These are phyloP conservation scores for Megalonaias nervosa DNA, from an alignment of 1,140 invertebrate genomes.

Conservation along the genomic window DNA sequence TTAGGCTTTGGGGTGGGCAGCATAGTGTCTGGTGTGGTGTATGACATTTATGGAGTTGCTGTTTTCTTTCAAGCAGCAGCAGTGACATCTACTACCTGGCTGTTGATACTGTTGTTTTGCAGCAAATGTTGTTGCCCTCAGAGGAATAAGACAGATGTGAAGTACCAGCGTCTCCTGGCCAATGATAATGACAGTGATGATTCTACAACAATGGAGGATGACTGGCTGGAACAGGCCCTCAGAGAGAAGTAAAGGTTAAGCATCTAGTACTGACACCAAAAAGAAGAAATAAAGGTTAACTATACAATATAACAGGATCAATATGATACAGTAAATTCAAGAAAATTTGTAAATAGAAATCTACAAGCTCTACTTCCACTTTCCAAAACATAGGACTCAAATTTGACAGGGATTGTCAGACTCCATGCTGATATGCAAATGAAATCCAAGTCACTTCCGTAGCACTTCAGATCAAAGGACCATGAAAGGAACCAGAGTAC, in stretches of 20 bases:
- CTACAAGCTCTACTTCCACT: too few relatives aligned
- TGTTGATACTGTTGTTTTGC: constrained; percentile 52
- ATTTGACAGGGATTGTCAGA: too few relatives aligned
- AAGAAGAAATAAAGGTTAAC: too few relatives aligned
- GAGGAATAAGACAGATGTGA: constrained; percentile 48
- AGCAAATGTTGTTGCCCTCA: constrained; percentile 52
- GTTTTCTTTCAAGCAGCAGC: constrained; percentile 57
- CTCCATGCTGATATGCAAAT: too few relatives aligned
- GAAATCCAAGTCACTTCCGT: too few relatives aligned
- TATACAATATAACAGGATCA: too few relatives aligned
- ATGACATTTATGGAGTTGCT: constrained; percentile 49
- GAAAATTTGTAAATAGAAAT: too few relatives aligned
- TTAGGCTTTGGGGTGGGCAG: constrained; percentile 62
- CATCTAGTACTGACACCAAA: not conserved
- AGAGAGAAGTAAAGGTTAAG: constrained; percentile 44
- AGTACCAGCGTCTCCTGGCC: constrained; percentile 57
- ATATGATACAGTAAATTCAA: too few relatives aligned
- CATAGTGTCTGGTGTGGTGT: constrained; percentile 57
- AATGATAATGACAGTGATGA: constrained; percentile 55
- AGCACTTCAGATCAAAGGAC: too few relatives aligned
- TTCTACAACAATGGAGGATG: constrained; percentile 56
- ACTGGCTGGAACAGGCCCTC: constrained; percentile 67
- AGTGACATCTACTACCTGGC: constrained; percentile 53
- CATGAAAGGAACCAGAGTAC: too few relatives aligned
- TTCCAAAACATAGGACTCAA: too few relatives aligned